Evolutionary conservation across 2,797 vertebrate species (phyloP).

Genomic region (Hapalemur alaotrensis): DNA sequence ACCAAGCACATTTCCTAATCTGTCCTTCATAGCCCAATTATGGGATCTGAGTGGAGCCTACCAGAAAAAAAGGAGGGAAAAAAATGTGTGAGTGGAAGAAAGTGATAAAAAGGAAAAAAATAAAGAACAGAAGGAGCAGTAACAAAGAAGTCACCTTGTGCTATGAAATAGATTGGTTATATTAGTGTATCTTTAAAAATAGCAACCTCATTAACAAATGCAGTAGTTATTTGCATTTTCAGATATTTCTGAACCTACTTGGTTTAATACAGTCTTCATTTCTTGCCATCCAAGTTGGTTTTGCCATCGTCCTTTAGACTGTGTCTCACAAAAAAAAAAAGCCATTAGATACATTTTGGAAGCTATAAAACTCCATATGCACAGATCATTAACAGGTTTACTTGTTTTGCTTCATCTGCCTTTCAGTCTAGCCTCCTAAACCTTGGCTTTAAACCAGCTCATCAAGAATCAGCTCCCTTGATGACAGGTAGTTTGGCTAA

Average conservation of each 20-base stretch:
- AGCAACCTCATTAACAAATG: slow-evolving; percentile 57
- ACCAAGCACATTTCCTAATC: background rate
- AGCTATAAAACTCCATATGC: slow-evolving; percentile 30
- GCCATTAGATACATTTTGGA: background rate
- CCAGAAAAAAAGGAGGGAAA: background rate
- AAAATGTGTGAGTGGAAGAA: background rate
- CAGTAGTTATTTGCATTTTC: slow-evolving; percentile 40
- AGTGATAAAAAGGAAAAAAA: background rate
- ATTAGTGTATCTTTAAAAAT: slow-evolving; percentile 53
- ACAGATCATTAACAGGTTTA: background rate
- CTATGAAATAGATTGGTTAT: slow-evolving; percentile 31
- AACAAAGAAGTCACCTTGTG: slow-evolving; percentile 26
- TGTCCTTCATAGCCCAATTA: background rate
- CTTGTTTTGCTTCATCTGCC: background rate
- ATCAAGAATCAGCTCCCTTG: background rate
- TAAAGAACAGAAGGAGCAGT: background rate
- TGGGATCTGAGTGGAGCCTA: background rate
- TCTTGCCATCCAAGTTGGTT: slow-evolving; percentile 23
- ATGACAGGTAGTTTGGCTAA: background rate
- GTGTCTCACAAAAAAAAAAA: slow-evolving; percentile 19
- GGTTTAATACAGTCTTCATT: background rate
- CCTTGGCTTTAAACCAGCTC: background rate
- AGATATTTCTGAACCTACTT: background rate
- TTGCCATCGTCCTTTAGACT: slow-evolving; percentile 1
- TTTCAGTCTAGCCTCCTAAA: slow-evolving; percentile 14